A percentile compares a stretch with the other conserved stretches of the same genome.
Evolutionary conservation across 2,797 vertebrate genomes (phyloP).

Genomic region (Prunella strophiata): DNA sequence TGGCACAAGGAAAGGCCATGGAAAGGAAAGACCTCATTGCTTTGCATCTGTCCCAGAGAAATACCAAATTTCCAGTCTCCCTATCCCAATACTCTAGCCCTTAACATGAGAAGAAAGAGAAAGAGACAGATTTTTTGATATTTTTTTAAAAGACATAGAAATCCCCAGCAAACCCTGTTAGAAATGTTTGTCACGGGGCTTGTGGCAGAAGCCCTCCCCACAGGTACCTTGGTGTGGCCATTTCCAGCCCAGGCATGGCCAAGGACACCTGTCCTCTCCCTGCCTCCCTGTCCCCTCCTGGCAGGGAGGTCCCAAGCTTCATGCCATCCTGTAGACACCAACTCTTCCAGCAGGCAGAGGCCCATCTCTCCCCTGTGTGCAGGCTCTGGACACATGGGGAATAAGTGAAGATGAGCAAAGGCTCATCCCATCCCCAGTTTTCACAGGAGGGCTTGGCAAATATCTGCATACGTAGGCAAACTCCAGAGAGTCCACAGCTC

Average conservation of each 20-base stretch:
- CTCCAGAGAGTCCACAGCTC: background rate
- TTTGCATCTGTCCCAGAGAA: conserved; percentile 59
- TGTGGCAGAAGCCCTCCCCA: background rate
- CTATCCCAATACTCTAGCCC: background rate
- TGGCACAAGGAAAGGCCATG: background rate
- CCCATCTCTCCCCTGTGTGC: fast-evolving
- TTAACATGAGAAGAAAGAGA: conserved; percentile 19
- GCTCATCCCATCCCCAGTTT: background rate
- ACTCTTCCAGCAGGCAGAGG: background rate
- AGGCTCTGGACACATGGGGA: background rate
- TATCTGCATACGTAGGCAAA: background rate
- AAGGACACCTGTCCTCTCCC: background rate
- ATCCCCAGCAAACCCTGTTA: background rate
- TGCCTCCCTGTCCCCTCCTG: background rate
- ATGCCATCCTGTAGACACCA: background rate
- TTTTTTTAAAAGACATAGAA: conserved; percentile 57
- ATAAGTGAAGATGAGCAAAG: background rate
- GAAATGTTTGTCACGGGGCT: background rate
- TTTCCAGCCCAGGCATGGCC: background rate
- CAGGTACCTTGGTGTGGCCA: background rate
- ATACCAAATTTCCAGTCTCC: conserved; percentile 54
- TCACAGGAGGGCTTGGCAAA: background rate
- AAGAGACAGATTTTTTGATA: conserved; percentile 49
- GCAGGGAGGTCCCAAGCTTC: background rate
- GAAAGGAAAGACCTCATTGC: conserved; percentile 37